Evolutionary conservation across 2,113 vertebrate species (phyloP).

Genomic region (Notechis scutatus): DNA sequence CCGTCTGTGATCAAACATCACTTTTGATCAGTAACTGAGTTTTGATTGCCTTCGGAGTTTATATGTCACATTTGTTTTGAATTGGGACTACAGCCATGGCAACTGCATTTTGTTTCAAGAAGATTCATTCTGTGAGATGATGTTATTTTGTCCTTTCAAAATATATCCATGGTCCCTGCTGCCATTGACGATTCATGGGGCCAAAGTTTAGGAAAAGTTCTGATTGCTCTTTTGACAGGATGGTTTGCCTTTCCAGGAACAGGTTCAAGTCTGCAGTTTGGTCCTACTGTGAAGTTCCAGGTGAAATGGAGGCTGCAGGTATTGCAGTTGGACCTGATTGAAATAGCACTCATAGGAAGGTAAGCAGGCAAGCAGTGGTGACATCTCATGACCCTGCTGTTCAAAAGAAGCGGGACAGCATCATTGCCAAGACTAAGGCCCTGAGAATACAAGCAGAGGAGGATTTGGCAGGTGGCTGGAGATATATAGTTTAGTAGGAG

Average conservation of each 20-base stretch:
- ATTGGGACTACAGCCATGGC: not conserved
- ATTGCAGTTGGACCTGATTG: not conserved
- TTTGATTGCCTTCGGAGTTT: not conserved
- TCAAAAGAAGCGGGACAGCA: not conserved
- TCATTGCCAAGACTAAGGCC: not conserved
- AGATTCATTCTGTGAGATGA: not conserved
- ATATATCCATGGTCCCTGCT: not conserved
- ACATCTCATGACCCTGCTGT: not conserved
- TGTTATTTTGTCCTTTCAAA: not conserved
- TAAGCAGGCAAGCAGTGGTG: not conserved
- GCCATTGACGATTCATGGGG: not conserved
- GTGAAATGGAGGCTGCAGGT: not conserved
- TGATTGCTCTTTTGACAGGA: not conserved
- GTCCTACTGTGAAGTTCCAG: not conserved
- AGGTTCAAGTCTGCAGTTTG: not conserved
- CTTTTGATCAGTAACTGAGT: not conserved
- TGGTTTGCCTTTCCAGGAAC: not conserved
- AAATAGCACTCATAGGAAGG: not conserved
- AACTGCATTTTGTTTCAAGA: not conserved
- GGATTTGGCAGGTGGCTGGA: not conserved
- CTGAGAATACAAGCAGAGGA: not conserved
- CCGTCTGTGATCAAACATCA: not conserved
- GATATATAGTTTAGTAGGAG: not conserved
- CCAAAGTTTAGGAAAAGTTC: not conserved
- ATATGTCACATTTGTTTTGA: not conserved